Evolutionary conservation across 2,888 invertebrate species (phyloP).

Genomic region (Drosophila monieri): DNA sequence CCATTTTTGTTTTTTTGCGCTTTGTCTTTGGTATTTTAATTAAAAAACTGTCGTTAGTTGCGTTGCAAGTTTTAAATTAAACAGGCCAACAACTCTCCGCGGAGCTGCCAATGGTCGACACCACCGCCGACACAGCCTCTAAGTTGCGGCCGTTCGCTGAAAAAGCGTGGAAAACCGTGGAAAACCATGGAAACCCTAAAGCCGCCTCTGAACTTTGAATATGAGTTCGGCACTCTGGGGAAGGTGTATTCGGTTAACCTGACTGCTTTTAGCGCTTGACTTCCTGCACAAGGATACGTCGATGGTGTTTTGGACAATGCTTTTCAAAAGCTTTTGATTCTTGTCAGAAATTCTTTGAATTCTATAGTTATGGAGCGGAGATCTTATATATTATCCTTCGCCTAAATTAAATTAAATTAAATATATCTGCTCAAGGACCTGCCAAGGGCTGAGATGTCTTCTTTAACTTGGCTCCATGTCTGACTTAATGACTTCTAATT

Average conservation of each 20-base stretch:
- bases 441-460: slow-evolving; percentile 1
- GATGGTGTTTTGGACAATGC: neutral
- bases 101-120: slow-evolving; percentile 45
- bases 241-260: slow-evolving; percentile 27
- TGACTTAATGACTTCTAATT: slow-evolving; percentile 70
- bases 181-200: slow-evolving; percentile 6
- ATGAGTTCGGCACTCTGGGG: slow-evolving; percentile 10
- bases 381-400: no score
- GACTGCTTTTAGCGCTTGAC: slow-evolving; percentile 3
- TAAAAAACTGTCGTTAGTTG: slow-evolving; percentile 80
- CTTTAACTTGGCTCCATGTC: slow-evolving; percentile 19
- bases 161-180: slow-evolving; percentile 11
- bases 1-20: slow-evolving; percentile 47
- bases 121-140: slow-evolving; percentile 22
- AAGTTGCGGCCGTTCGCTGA: slow-evolving; percentile 18
- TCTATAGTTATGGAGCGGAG: neutral
- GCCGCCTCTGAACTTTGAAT: slow-evolving; percentile 24
- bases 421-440: neutral
- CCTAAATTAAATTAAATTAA: no score
- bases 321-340: neutral
- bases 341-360: slow-evolving; percentile 13
- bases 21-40: slow-evolving; percentile 79
- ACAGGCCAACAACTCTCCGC: slow-evolving; percentile 45
- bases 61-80: slow-evolving; percentile 77
- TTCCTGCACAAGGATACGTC: neutral